phyloP scores from a whole-genome alignment of 2,113 vertebrate genomes.

The Opisthocomus hoazin region DNA sequence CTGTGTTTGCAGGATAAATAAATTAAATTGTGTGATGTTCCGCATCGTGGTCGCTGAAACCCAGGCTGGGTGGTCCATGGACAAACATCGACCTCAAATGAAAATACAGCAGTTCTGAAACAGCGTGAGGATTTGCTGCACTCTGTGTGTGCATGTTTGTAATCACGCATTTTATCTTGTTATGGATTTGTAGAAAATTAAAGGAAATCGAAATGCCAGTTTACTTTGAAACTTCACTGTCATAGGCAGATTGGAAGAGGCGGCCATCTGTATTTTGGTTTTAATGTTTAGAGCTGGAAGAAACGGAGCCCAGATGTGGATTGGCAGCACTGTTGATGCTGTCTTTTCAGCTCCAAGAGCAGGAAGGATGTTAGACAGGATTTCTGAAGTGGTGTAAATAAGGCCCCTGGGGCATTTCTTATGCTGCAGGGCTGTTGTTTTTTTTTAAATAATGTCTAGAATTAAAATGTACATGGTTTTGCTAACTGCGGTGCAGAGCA shows the following conservation, averaged over 20 bases:
- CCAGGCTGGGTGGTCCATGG: not conserved
- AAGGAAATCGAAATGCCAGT: not conserved
- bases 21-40: not conserved
- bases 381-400: not conserved
- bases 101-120: not conserved
- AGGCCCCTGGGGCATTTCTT: not conserved
- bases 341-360: not conserved
- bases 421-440: not conserved
- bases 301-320: not conserved
- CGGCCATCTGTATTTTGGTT: not conserved
- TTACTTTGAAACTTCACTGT: not conserved
- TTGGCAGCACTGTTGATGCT: not conserved
- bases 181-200: not conserved
- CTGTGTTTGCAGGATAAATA: not conserved
- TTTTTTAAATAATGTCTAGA: not conserved
- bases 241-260: not conserved
- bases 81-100: not conserved
- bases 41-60: not conserved
- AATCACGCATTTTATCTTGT: not conserved
- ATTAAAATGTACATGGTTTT: not conserved
- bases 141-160: not conserved
- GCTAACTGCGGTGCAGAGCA: not conserved
- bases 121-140: not conserved
- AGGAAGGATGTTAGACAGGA: not conserved
- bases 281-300: not conserved